phyloP scores from a whole-genome alignment of 2,113 vertebrate species.

The Oceanodroma tethys region DNA sequence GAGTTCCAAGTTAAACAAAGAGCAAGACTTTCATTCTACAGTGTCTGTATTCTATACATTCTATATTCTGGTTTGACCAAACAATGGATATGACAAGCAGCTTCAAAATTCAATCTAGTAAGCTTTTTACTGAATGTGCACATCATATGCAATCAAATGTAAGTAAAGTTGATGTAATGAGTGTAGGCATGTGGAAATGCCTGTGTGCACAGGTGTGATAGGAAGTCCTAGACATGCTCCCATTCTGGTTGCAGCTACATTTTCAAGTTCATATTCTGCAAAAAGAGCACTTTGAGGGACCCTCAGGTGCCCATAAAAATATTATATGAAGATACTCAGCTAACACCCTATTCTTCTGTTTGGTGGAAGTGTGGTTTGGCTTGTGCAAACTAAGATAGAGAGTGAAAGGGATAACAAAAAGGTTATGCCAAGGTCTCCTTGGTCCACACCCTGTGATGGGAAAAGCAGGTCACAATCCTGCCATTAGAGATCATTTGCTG shows the following conservation, averaged over 20 bases:
- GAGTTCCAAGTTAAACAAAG: neutral
- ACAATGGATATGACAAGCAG: neutral
- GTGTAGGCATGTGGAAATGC: neutral
- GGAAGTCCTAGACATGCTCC: neutral
- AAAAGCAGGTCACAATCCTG: neutral
- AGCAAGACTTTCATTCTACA: neutral
- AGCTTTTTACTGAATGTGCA: neutral
- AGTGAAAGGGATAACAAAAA: neutral
- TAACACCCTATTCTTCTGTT: neutral
- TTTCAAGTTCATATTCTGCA: neutral
- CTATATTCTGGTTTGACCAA: neutral
- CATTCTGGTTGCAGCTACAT: neutral
- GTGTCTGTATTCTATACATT: neutral
- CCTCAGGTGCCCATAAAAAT: rapidly evolving
- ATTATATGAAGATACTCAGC: neutral
- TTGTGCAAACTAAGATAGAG: neutral
- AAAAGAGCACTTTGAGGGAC: neutral
- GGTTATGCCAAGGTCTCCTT: neutral
- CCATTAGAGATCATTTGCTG: neutral
- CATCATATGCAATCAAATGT: neutral
- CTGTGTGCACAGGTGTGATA: neutral
- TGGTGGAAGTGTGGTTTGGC: neutral
- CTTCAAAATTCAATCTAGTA: neutral
- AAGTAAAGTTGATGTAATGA: neutral
- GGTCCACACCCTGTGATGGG: neutral